A percentile compares a stretch with the other conserved stretches of the same genome.
These are phyloP conservation scores for Cephus runcator DNA, from an alignment of 2,888 invertebrate genomes.

Conservation along the genomic window DNA sequence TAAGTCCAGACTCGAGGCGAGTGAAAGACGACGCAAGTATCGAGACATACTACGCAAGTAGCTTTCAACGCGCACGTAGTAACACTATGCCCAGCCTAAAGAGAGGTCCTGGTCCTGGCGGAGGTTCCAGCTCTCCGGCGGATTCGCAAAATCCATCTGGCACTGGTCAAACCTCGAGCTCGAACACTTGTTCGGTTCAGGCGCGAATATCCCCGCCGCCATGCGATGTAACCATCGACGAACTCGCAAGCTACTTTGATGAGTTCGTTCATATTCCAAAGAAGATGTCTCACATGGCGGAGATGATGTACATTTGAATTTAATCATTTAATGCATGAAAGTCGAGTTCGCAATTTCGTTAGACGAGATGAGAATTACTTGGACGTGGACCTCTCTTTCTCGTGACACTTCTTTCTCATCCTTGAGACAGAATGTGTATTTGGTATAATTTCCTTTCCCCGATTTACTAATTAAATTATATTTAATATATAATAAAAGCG, in stretches of 20 bases:
- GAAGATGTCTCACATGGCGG: constrained; percentile 98
- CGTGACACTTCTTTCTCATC: not conserved
- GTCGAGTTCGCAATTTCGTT: not conserved
- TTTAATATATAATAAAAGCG: constrained; percentile 32
- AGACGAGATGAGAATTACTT: not conserved
- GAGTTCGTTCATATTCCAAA: constrained; percentile 96
- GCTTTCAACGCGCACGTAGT: constrained; percentile 58
- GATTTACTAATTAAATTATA: constrained; percentile 47
- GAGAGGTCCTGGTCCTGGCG: constrained; percentile 55
- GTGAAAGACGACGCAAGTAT: constrained; percentile 58
- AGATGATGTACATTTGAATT: constrained; percentile 95
- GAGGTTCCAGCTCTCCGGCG: constrained; percentile 33
- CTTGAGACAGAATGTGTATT: constrained; percentile 17
- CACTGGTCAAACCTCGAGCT: constrained; percentile 45
- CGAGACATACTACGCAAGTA: constrained; percentile 45
- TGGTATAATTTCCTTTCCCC: constrained; percentile 20
- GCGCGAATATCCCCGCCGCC: constrained; percentile 76
- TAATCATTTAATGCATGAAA: not conserved
- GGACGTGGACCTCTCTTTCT: not conserved
- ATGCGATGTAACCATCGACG: constrained; percentile 92
- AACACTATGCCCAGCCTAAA: constrained; percentile 63
- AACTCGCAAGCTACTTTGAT: constrained; percentile 95
- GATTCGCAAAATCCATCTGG: constrained; percentile 24
- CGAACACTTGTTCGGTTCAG: constrained; percentile 79
- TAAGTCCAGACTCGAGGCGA: constrained; percentile 43